phyloP scores from a whole-genome alignment of 2,797 vertebrate genomes.

The Carcharodon carcharias region DNA sequence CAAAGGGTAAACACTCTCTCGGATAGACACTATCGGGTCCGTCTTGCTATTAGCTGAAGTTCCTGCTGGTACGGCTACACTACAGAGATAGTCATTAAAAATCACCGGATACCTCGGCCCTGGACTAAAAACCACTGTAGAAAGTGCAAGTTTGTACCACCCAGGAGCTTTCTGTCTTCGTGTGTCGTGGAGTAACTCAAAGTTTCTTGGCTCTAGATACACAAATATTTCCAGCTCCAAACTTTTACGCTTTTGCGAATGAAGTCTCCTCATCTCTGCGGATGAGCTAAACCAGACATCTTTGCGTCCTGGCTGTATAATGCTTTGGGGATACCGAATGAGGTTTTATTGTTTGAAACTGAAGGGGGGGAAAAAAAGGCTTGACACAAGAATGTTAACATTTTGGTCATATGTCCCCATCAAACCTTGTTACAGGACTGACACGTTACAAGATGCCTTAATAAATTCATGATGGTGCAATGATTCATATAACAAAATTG shows the following conservation, averaged over 20 bases:
- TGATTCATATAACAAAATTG: neutral
- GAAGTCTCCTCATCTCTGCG: neutral
- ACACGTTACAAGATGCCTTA: neutral
- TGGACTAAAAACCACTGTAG: neutral
- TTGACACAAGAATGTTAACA: neutral
- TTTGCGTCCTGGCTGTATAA: no score
- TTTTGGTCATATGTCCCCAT: neutral
- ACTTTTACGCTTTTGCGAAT: neutral
- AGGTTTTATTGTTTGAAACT: no score
- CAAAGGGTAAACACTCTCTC: neutral
- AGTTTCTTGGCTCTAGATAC: neutral
- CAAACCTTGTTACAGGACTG: neutral
- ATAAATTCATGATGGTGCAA: neutral
- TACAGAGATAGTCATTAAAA: neutral
- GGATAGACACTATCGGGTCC: neutral
- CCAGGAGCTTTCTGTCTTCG: no score
- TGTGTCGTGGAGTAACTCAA: no score
- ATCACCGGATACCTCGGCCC: neutral
- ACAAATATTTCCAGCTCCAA: neutral
- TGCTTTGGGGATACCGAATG: no score
- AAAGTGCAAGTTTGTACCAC: neutral
- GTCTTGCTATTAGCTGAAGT: no score
- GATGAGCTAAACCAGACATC: neutral
- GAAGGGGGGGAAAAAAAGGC: neutral
- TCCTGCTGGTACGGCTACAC: neutral